Evolutionary conservation across 64 coral and sea anemone species (phyloP).

Genomic region (Stylophora pistillata): DNA sequence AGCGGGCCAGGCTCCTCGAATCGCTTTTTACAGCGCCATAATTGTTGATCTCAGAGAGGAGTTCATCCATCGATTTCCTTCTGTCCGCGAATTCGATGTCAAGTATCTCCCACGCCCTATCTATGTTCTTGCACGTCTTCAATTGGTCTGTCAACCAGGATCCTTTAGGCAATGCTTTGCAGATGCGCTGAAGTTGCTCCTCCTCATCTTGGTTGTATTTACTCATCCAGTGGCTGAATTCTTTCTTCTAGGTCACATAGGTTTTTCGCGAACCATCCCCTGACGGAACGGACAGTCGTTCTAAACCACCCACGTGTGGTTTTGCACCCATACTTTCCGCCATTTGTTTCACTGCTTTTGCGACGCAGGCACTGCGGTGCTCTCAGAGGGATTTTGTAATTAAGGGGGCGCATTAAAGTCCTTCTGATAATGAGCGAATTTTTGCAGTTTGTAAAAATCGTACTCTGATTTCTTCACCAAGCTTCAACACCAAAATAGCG

Average conservation of each 20-base stretch:
- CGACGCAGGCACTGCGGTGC: slow-evolving; percentile 26
- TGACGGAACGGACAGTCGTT: slow-evolving; percentile 54
- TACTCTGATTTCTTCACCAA: slow-evolving; percentile 47
- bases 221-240: slow-evolving; percentile 56
- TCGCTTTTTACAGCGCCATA: slow-evolving; percentile 13
- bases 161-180: slow-evolving; percentile 28
- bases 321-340: slow-evolving; percentile 63
- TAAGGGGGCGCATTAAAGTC: slow-evolving; percentile 33
- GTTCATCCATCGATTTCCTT: slow-evolving; percentile 58
- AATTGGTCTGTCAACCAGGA: slow-evolving; percentile 51
- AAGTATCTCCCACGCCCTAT: slow-evolving; percentile 52
- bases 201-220: slow-evolving; percentile 51
- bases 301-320: slow-evolving; percentile 34
- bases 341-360: slow-evolving; percentile 63
- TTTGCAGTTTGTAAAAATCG: slow-evolving; percentile 54
- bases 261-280: slow-evolving; percentile 43
- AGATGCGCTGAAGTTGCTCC: slow-evolving; percentile 26
- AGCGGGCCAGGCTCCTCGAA: background rate
- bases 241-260: slow-evolving; percentile 55
- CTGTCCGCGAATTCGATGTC: slow-evolving; percentile 49
- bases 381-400: slow-evolving; percentile 38
- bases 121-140: slow-evolving; percentile 30
- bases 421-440: slow-evolving; percentile 64
- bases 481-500: no score
- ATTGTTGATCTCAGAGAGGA: slow-evolving; percentile 8